phyloP scores from a whole-genome alignment of 2,797 vertebrate genomes.

The Acomys russatus region DNA sequence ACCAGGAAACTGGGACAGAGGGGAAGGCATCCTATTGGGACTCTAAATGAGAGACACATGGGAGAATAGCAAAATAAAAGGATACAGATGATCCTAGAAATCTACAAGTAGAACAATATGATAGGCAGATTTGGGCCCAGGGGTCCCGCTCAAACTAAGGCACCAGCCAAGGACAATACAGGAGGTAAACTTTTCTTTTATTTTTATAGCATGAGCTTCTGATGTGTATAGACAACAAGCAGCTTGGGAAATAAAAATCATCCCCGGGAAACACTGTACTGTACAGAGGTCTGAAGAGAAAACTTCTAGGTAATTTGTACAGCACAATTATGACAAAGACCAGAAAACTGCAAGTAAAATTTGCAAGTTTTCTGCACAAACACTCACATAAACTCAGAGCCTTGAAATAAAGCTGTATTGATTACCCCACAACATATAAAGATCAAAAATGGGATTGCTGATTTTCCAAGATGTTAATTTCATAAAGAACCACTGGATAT shows the following conservation, averaged over 20 bases:
- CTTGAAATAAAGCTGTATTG: background rate
- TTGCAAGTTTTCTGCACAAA: rapidly evolving
- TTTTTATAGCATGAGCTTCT: background rate
- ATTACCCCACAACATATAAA: background rate
- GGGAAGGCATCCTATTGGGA: no score
- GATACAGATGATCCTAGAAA: no score
- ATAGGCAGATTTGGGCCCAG: no score
- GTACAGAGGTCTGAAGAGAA: background rate
- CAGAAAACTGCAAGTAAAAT: background rate
- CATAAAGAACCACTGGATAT: background rate
- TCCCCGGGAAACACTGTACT: background rate
- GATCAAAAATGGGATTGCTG: background rate
- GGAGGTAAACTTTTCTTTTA: no score
- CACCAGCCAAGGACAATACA: no score
- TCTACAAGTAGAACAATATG: no score
- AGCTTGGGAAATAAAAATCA: background rate
- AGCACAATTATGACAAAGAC: background rate
- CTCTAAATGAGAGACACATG: no score
- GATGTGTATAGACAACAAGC: background rate
- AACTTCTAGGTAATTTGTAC: background rate
- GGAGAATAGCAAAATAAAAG: no score
- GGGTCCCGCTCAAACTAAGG: no score
- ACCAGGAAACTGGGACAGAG: no score
- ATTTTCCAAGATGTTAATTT: background rate
- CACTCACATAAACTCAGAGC: background rate